Percentiles rank a stretch among this genome's conserved stretches.
phyloP scores from a whole-genome alignment of 2,797 vertebrate species.

The Coilia nasus region DNA sequence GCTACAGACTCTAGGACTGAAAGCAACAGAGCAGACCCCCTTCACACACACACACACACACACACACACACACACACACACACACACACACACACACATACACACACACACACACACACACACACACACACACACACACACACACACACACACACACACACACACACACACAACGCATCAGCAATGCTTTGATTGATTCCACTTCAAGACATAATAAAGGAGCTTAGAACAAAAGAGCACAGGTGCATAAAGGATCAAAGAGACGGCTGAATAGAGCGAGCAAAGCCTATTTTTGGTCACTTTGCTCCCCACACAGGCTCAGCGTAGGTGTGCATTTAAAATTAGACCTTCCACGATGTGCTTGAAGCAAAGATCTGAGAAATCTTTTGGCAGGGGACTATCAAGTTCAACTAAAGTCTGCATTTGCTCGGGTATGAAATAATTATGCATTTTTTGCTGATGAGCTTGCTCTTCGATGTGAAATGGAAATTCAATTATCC shows the following conservation, averaged over 20 bases:
- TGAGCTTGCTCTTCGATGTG: neutral
- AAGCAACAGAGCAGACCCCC: slow-evolving; percentile 29
- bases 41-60: neutral
- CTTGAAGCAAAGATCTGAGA: slow-evolving; percentile 11
- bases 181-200: slow-evolving; percentile 63
- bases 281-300: slow-evolving; percentile 15
- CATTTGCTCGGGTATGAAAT: neutral
- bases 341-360: slow-evolving; percentile 16
- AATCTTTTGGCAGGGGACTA: neutral
- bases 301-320: neutral
- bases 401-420: slow-evolving; percentile 7
- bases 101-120: neutral
- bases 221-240: slow-evolving; percentile 43
- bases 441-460: neutral
- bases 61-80: neutral
- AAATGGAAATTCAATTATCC: slow-evolving; percentile 11
- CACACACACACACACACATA: slow-evolving; percentile 13
- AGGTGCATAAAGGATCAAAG: slow-evolving; percentile 21
- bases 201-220: slow-evolving; percentile 48
- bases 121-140: slow-evolving; percentile 32
- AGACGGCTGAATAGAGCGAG: neutral
- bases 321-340: slow-evolving; percentile 20
- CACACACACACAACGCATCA: slow-evolving; percentile 47
- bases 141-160: slow-evolving; percentile 27
- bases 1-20: slow-evolving; percentile 33